phyloP scores from a whole-genome alignment of 1,140 invertebrate genomes.

The Teleopsis dalmanni region DNA sequence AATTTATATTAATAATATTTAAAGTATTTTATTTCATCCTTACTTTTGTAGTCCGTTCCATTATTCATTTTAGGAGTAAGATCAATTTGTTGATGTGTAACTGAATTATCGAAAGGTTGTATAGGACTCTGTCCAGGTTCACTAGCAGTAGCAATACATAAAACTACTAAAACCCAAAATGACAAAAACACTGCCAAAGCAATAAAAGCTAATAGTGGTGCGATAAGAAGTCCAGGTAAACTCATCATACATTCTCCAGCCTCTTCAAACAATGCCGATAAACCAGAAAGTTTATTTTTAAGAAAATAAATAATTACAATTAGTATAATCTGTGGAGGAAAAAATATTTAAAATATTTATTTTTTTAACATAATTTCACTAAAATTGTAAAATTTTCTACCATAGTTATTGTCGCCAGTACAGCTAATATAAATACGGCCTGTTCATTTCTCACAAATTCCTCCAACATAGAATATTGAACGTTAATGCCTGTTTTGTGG shows the following conservation, averaged over 20 bases:
- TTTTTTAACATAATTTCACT: slow-evolving; percentile 1
- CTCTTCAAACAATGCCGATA: slow-evolving; percentile 78
- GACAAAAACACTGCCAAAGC: slow-evolving; percentile 69
- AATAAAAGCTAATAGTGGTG: slow-evolving; percentile 79
- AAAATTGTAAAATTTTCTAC: slow-evolving; percentile 11
- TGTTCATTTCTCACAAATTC: slow-evolving; percentile 79
- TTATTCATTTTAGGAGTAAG: too few species aligned
- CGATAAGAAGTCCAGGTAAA: slow-evolving; percentile 77
- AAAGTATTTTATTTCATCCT: too few species aligned
- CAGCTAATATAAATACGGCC: slow-evolving; percentile 72
- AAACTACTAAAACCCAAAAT: slow-evolving; percentile 79
- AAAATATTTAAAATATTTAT: slow-evolving; percentile 1
- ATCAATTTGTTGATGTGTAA: slow-evolving; percentile 12
- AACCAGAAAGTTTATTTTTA: slow-evolving; percentile 69
- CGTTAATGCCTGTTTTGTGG: slow-evolving; percentile 42
- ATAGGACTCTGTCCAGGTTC: slow-evolving; percentile 45
- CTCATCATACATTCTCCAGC: slow-evolving; percentile 75
- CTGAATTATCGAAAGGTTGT: slow-evolving; percentile 32
- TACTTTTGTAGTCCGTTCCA: too few species aligned
- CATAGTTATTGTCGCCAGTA: slow-evolving; percentile 75
- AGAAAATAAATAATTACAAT: slow-evolving; percentile 71
- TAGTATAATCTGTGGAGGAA: slow-evolving; percentile 62
- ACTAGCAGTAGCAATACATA: slow-evolving; percentile 54
- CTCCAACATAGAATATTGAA: slow-evolving; percentile 50
- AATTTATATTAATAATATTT: too few species aligned